Conservation (phyloP, 2,113 vertebrate genomes). For the Azemiops feae region DNA sequence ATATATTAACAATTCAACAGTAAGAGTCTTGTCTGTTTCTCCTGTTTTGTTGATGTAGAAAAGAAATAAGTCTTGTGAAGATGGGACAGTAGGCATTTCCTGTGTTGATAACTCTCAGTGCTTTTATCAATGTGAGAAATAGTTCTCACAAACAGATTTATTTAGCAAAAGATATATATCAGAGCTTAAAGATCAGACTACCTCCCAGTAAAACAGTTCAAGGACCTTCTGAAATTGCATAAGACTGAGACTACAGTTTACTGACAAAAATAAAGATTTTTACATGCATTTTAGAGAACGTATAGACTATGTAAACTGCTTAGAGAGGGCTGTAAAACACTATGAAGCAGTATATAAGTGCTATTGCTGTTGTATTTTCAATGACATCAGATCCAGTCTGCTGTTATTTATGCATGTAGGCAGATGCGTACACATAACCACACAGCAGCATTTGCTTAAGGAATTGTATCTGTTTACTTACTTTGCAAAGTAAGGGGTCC, state of each 20-base stretch:
- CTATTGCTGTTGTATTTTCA: not conserved
- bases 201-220: not conserved
- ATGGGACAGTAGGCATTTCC: not conserved
- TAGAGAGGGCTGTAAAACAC: not conserved
- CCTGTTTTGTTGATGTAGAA: not conserved
- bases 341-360: not conserved
- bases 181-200: not conserved
- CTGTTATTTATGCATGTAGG: not conserved
- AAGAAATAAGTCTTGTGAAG: not conserved
- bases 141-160: not conserved
- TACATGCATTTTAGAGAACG: not conserved
- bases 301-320: not conserved
- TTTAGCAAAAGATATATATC: not conserved
- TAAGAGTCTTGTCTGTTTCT: not conserved
- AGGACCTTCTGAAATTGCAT: not conserved
- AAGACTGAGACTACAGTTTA: not conserved
- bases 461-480: not conserved
- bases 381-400: not conserved
- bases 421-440: not conserved
- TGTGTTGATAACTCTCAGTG: not conserved
- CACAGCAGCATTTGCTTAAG: not conserved
- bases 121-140: conserved; percentile 1
- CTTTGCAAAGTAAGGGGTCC: not conserved
- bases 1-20: not conserved
- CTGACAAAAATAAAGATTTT: not conserved